Conservation (phyloP, 2,797 vertebrate genomes). For the Morelia viridis region DNA sequence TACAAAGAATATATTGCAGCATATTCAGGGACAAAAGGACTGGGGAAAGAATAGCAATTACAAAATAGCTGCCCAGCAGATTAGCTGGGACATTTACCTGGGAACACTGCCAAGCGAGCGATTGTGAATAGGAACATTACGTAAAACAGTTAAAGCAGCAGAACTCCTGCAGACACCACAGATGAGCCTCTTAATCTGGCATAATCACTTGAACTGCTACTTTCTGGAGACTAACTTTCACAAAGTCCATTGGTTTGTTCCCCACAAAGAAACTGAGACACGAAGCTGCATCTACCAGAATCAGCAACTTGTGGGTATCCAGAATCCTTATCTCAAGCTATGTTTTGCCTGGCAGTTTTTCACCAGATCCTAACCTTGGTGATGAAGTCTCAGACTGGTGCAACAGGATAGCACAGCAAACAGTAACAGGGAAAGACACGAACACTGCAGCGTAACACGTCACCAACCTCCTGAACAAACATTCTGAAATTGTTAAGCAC, state of each 20-base stretch:
- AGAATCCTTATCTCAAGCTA: neutral
- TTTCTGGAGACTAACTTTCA: neutral
- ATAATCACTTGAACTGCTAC: fast-evolving
- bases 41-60: neutral
- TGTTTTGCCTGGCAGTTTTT: neutral
- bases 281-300: neutral
- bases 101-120: neutral
- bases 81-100: slow-evolving; percentile 1
- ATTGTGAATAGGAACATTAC: slow-evolving; percentile 1
- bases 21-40: neutral
- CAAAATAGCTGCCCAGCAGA: neutral
- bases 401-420: slow-evolving; percentile 6
- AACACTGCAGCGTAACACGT: neutral
- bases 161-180: slow-evolving; percentile 34
- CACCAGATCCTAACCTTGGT: neutral
- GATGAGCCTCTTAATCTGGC: slow-evolving; percentile 38
- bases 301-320: neutral
- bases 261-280: neutral
- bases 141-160: neutral
- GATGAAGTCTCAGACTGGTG: neutral
- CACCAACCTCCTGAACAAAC: neutral
- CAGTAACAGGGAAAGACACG: neutral
- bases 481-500: neutral
- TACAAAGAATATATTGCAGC: neutral
- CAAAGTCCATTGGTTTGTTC: neutral